A percentile compares a stretch with the other conserved stretches of the same genome.
Conservation (phyloP, 2,113 vertebrate species). For the Salminus brasiliensis region DNA sequence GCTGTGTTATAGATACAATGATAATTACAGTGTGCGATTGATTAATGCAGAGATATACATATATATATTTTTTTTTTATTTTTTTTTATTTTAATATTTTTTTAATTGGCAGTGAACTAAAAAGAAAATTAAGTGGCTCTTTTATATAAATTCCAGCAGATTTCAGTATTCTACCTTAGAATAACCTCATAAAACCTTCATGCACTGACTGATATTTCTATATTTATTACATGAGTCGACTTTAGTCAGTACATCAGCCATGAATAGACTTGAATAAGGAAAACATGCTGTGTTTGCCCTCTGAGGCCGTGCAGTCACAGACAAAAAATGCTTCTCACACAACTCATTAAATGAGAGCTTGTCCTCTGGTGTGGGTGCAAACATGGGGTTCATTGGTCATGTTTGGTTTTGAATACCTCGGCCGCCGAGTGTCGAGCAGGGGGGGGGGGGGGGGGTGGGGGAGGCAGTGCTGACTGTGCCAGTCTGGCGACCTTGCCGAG, state of each 20-base stretch:
- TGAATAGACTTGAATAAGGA: neutral
- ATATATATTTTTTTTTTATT: no score
- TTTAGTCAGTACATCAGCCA: neutral
- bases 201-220: neutral
- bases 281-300: conserved; percentile 4
- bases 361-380: conserved; percentile 28
- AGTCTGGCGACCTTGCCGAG: conserved; percentile 43
- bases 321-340: conserved; percentile 38
- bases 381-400: conserved; percentile 38
- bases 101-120: no score
- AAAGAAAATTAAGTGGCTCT: neutral
- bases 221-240: neutral
- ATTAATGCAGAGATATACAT: no score
- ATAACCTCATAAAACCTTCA: neutral
- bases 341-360: conserved; percentile 14
- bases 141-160: neutral
- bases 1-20: no score
- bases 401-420: conserved; percentile 35
- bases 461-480: conserved; percentile 34
- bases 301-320: conserved; percentile 14
- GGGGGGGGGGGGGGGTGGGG: conserved; percentile 15
- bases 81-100: no score
- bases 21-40: no score
- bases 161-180: neutral
- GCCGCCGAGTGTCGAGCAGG: conserved; percentile 12